Evolutionary conservation across 92 coral and sea anemone species (phyloP).

Genomic region (Siderastrea siderea): DNA sequence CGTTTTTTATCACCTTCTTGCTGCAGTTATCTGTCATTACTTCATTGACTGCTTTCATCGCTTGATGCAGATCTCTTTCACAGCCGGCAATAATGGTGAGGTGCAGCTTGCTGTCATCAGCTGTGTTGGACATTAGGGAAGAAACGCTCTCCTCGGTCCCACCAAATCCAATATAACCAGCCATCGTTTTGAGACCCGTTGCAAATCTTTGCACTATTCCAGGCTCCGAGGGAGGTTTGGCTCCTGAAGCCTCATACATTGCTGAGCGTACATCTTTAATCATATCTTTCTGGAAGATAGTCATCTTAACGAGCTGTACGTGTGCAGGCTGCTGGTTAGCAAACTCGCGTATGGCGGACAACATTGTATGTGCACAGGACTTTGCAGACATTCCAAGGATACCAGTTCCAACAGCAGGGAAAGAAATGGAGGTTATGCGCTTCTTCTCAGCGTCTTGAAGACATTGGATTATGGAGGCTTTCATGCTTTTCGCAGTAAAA

Average conservation of each 20-base stretch:
- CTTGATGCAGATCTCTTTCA: conserved; percentile 32
- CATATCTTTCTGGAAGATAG: conserved; percentile 72
- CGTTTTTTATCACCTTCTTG: conserved; percentile 51
- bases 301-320: conserved; percentile 63
- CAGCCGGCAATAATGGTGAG: conserved; percentile 48
- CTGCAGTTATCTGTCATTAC: conserved; percentile 54
- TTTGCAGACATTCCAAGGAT: conserved; percentile 55
- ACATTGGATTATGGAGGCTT: conserved; percentile 53
- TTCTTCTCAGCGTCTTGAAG: conserved; percentile 48
- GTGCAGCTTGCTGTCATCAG: background rate
- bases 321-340: conserved; percentile 48
- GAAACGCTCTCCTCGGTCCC: background rate
- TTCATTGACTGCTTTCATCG: conserved; percentile 27
- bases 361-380: conserved; percentile 62
- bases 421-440: conserved; percentile 62
- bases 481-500: conserved; percentile 6
- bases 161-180: background rate
- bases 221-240: background rate
- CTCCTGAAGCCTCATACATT: conserved; percentile 53
- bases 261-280: conserved; percentile 62
- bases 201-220: background rate
- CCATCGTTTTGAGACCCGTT: background rate
- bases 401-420: conserved; percentile 89
- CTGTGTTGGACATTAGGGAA: background rate
- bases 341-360: conserved; percentile 71